Evolutionary conservation across 2,113 vertebrate species (phyloP).

Genomic region (Pomatostomus ruficeps): DNA sequence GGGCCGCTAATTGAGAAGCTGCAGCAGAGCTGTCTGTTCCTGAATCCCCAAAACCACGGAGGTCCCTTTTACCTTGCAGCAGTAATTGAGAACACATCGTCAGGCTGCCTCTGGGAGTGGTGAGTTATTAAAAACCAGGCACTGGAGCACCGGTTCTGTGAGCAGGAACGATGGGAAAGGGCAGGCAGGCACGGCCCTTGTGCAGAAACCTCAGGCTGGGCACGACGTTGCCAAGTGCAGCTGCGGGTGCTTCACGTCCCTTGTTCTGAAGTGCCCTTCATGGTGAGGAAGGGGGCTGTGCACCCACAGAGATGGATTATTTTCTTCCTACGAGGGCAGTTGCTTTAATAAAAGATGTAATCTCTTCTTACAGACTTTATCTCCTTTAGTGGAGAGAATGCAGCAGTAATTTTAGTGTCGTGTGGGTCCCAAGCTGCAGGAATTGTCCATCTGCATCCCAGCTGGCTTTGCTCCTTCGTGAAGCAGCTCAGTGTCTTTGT

Average conservation of each 20-base stretch:
- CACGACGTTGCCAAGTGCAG: background rate
- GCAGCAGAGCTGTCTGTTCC: background rate
- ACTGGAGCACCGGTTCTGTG: background rate
- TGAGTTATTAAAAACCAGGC: background rate
- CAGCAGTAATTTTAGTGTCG: background rate
- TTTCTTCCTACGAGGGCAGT: background rate
- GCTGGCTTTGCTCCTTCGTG: accelerated
- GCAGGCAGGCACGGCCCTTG: background rate
- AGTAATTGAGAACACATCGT: background rate
- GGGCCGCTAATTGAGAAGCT: background rate
- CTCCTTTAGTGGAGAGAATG: background rate
- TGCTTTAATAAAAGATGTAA: background rate
- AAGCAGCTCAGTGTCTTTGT: background rate
- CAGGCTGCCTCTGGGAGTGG: background rate
- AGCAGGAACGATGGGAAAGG: background rate
- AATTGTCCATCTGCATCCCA: background rate
- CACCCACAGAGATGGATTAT: background rate
- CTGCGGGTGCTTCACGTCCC: background rate
- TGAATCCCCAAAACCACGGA: background rate
- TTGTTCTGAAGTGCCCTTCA: background rate
- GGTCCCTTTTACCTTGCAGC: background rate
- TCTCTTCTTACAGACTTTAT: background rate
- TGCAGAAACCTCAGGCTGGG: background rate
- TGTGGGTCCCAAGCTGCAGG: accelerated
- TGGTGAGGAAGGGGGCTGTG: background rate